Conservation (phyloP, 2,888 invertebrate genomes). For the Xylophagus ater region DNA sequence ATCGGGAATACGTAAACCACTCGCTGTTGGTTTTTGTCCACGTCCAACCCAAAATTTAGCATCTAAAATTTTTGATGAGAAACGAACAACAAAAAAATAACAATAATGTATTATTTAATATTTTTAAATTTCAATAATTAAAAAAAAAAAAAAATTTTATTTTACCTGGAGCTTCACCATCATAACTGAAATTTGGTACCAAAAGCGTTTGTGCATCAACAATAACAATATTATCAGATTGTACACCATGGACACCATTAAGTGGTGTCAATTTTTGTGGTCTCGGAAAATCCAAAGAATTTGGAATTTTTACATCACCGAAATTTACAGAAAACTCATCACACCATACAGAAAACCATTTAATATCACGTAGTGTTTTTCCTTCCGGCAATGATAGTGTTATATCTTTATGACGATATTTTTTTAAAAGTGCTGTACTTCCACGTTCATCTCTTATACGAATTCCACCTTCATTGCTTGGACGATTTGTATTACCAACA, state of each 20-base stretch:
- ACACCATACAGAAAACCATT: conserved; percentile 88
- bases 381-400: conserved; percentile 81
- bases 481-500: conserved; percentile 60
- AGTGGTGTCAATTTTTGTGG: conserved; percentile 70
- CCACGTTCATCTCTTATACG: conserved; percentile 77
- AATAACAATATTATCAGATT: conserved; percentile 76
- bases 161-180: conserved; percentile 84
- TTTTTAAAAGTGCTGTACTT: conserved; percentile 60
- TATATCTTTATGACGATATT: conserved; percentile 70
- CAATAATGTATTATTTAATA: background rate
- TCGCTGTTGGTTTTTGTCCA: conserved; percentile 67
- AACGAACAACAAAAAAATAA: background rate
- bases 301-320: conserved; percentile 73
- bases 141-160: conserved; percentile 2
- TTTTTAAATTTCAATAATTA: background rate
- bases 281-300: conserved; percentile 65
- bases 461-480: conserved; percentile 54
- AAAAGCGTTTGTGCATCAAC: conserved; percentile 89
- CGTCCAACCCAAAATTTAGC: conserved; percentile 90
- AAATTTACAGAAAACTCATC: conserved; percentile 85
- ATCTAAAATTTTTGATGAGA: conserved; percentile 45
- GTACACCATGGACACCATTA: conserved; percentile 70
- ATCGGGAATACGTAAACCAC: conserved; percentile 77
- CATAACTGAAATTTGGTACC: conserved; percentile 81
- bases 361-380: conserved; percentile 66